A percentile compares a stretch with the other conserved stretches of the same genome.
Conservation (phyloP, 2,888 invertebrate genomes). For the Lepidocyrtoides sp. region DNA sequence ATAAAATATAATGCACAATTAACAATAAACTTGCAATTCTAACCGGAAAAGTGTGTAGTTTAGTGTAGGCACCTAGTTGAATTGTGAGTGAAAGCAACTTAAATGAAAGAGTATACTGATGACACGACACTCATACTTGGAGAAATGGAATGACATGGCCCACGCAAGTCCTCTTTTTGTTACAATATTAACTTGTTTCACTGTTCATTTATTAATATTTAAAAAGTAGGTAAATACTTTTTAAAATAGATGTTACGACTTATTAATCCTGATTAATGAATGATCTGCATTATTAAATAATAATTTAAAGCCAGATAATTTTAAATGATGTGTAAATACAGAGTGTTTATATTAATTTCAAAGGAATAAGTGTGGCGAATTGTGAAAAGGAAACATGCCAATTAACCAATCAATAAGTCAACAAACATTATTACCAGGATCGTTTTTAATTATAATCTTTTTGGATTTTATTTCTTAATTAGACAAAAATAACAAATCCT, state of each 20-base stretch:
- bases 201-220: not conserved
- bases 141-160: not conserved
- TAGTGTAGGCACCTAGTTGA: not conserved
- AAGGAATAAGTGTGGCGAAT: not conserved
- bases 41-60: not conserved
- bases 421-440: too few species aligned
- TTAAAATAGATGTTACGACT: too few species aligned
- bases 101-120: not conserved
- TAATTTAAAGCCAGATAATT: too few species aligned
- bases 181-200: not conserved
- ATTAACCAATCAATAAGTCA: too few species aligned
- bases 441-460: too few species aligned
- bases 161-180: not conserved
- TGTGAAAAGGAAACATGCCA: too few species aligned
- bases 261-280: conserved; percentile 38
- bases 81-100: not conserved
- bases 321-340: not conserved
- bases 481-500: not conserved
- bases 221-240: too few species aligned
- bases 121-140: too few species aligned
- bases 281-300: conserved; percentile 16
- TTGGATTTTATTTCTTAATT: not conserved
- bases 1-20: not conserved
- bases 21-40: not conserved
- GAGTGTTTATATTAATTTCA: not conserved